Base-by-base conservation (phyloP, 2,888 invertebrate genomes). In the Chymomyza fuscimana region DNA sequence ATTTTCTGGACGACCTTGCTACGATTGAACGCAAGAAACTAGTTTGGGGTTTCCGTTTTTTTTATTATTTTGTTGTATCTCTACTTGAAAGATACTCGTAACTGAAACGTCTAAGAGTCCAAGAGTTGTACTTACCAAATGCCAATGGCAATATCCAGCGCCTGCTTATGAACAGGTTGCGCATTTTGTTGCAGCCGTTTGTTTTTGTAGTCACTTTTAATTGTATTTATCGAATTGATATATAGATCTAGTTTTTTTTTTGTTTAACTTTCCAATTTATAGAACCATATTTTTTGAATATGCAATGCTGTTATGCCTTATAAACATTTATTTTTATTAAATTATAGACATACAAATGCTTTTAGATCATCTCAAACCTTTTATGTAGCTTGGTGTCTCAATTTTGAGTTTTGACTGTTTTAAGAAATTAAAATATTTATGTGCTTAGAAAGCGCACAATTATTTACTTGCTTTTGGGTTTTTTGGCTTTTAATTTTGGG, bases 131-230 rank as follows among this genome's bases (percentile, higher is more conserved):
- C 83, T 83, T 83, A 83, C 83, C 83, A 87, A 86, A 87, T 86
- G 83, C 83, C 83, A 83, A 79, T 80, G 86, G 77, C 81, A 83
- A 69, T 52, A 86, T 60, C 83, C 88, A 86, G 54, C 72, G 70
- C 65, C 65, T 73, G 70, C 70, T 73, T 40, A 63, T 64, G 61
- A 54, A 69, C 65, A 32, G 74, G 32, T 67, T 70, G 63, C 63
- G 71, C 86, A 86, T 87, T 67, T 70, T 74, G 15, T 29, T 36
- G 19, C 19, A 6, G 52, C 52, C 50, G 25, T 52, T 29, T 22
- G 50, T 36, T 22, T 71, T 29, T 50, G 16, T 22, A 5, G 12
- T 61, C 50, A 56, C 60, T 64, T 58, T 58, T 50, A 25, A 25
- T 61, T 12, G 67, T 56, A 58, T 71, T 70, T 25, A 25, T 2